A percentile compares a stretch with the other conserved stretches of the same genome.
Evolutionary conservation across 30 jellyfish, hydroid and myxozoan species (phyloP).

Genomic region (Aurelia sp.): DNA sequence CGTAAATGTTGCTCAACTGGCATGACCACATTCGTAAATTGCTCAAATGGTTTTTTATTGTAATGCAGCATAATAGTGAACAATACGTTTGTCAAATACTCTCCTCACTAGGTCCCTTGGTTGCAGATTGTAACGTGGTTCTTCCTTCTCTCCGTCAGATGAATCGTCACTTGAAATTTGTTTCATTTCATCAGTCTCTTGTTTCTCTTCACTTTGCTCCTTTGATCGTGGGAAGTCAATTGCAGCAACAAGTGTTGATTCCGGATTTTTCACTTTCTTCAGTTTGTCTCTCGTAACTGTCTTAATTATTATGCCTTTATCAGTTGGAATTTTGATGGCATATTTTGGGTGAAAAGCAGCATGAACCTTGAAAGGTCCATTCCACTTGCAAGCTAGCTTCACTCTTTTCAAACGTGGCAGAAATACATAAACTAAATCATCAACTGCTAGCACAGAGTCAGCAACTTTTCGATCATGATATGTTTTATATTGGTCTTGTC

Average conservation of each 20-base stretch:
- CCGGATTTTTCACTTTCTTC: not conserved
- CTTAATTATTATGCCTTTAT: slow-evolving; percentile 5
- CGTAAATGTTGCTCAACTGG: no score
- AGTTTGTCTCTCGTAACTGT: slow-evolving; percentile 42
- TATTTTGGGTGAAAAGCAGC: slow-evolving; percentile 6
- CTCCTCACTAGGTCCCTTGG: not conserved
- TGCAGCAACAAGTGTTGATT: not conserved
- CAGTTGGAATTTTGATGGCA: slow-evolving; percentile 21
- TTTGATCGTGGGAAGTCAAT: not conserved
- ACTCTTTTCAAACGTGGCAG: slow-evolving; percentile 18
- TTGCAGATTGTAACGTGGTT: slow-evolving; percentile 6
- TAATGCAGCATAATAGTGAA: no score
- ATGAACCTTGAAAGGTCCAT: slow-evolving; percentile 33
- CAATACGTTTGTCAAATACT: no score
- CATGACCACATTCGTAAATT: no score
- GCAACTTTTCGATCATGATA: slow-evolving; percentile 27
- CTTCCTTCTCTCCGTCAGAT: not conserved
- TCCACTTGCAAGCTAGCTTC: slow-evolving; percentile 15
- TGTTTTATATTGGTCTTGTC: slow-evolving; percentile 25
- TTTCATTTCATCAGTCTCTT: not conserved
- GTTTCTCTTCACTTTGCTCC: not conserved
- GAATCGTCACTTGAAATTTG: not conserved
- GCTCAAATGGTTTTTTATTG: no score
- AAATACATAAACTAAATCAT: slow-evolving; percentile 15
- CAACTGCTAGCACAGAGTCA: slow-evolving; percentile 6